These are phyloP conservation scores for Drosophila insularis DNA, from an alignment of 1,140 invertebrate genomes.

Conservation along the genomic window DNA sequence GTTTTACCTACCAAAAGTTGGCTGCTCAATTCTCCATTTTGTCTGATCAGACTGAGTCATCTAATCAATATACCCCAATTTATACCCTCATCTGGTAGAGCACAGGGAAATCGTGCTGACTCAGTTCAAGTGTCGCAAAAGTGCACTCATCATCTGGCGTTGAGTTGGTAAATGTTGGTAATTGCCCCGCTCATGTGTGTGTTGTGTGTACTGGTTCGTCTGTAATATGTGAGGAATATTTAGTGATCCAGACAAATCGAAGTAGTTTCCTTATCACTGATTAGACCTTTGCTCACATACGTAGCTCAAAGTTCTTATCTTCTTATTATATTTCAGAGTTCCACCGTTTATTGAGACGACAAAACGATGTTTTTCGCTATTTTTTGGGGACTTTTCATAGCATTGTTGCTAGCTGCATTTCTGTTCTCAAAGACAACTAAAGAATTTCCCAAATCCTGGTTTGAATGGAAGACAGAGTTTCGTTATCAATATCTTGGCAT, in stretches of 20 bases:
- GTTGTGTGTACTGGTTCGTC: not conserved
- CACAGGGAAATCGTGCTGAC: slow-evolving; percentile 52
- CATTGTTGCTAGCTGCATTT: slow-evolving; percentile 57
- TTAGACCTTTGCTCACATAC: slow-evolving; percentile 29
- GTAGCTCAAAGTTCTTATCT: slow-evolving; percentile 21
- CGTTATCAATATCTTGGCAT: slow-evolving; percentile 84
- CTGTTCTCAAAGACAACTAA: slow-evolving; percentile 78
- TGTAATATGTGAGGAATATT: not conserved
- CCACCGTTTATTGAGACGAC: not conserved
- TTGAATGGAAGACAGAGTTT: slow-evolving; percentile 83
- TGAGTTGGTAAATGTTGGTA: slow-evolving; percentile 45
- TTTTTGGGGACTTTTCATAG: slow-evolving; percentile 44
- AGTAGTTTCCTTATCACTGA: slow-evolving; percentile 30
- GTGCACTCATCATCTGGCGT: slow-evolving; percentile 51
- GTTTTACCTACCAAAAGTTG: too few species aligned
- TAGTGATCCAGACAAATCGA: not conserved
- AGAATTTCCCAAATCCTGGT: slow-evolving; percentile 76
- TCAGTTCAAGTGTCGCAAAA: slow-evolving; percentile 56
- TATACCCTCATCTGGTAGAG: not conserved
- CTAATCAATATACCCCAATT: not conserved
- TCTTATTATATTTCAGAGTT: slow-evolving; percentile 20
- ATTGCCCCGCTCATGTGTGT: slow-evolving; percentile 19
- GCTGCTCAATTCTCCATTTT: too few species aligned
- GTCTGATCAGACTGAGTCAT: not conserved
- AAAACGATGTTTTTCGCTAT: slow-evolving; percentile 32